A percentile compares a stretch with the other conserved stretches of the same genome.
Conservation (phyloP, 2,888 invertebrate genomes). For the Tribolium freemani region DNA sequence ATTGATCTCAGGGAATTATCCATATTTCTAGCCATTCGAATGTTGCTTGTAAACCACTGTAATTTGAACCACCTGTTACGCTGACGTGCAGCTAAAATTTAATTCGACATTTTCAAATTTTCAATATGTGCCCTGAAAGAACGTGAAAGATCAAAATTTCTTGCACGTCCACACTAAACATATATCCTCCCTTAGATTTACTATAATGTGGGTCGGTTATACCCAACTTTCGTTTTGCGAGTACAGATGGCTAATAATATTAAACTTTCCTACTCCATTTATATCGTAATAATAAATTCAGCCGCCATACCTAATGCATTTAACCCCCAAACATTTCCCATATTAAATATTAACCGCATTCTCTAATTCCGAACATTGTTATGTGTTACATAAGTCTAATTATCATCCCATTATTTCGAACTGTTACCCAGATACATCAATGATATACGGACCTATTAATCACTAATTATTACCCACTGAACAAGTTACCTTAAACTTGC, state of each 20-base stretch:
- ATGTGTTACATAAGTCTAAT: slow-evolving; percentile 23
- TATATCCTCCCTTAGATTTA: slow-evolving; percentile 53
- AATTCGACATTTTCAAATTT: slow-evolving; percentile 56
- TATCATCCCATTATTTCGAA: slow-evolving; percentile 29
- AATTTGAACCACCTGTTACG: slow-evolving; percentile 66
- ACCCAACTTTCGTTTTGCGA: slow-evolving; percentile 48
- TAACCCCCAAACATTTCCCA: slow-evolving; percentile 25
- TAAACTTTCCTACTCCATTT: slow-evolving; percentile 49
- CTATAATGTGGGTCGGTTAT: slow-evolving; percentile 49
- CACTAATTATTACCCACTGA: slow-evolving; percentile 18
- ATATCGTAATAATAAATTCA: slow-evolving; percentile 40
- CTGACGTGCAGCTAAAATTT: slow-evolving; percentile 55
- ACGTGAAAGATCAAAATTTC: slow-evolving; percentile 50
- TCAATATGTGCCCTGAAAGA: slow-evolving; percentile 50
- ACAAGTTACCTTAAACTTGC: slow-evolving; percentile 31
- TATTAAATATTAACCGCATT: slow-evolving; percentile 39
- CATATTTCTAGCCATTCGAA: slow-evolving; percentile 59
- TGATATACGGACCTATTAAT: slow-evolving; percentile 19
- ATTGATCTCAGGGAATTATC: slow-evolving; percentile 51
- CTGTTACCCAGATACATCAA: slow-evolving; percentile 32
- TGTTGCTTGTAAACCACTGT: slow-evolving; percentile 64
- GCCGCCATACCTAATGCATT: slow-evolving; percentile 35
- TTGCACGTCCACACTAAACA: slow-evolving; percentile 53
- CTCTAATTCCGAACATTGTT: slow-evolving; percentile 19
- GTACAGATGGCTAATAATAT: slow-evolving; percentile 54